Evolutionary conservation across 2,888 invertebrate species (phyloP).

Genomic region (Cyaniris semiargus): DNA sequence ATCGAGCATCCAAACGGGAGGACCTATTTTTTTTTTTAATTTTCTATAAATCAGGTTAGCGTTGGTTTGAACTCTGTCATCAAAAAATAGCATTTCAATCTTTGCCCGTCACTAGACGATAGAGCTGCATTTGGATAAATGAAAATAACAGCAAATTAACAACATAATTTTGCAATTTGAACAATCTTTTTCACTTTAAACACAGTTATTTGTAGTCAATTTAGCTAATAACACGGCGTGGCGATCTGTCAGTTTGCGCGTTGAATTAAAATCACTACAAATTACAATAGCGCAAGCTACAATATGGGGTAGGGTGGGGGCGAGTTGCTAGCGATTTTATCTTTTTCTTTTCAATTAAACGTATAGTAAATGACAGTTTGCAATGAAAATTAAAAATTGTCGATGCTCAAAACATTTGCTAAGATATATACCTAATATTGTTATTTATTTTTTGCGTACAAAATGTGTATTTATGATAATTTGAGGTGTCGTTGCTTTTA

Average conservation of each 20-base stretch:
- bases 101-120: background rate
- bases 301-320: constrained; percentile 24
- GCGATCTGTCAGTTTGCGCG: constrained; percentile 32
- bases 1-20: too few relatives aligned
- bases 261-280: constrained; percentile 32
- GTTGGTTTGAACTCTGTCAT: too few relatives aligned
- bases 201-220: constrained; percentile 25
- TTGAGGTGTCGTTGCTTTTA: too few relatives aligned
- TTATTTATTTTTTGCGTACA: too few relatives aligned
- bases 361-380: background rate
- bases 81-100: background rate
- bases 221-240: constrained; percentile 28
- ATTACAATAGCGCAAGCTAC: constrained; percentile 42
- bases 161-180: background rate
- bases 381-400: background rate
- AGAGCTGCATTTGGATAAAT: background rate
- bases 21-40: too few relatives aligned
- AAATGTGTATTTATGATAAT: too few relatives aligned
- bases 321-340: constrained; percentile 17
- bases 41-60: too few relatives aligned
- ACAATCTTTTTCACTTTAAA: constrained; percentile 31
- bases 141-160: background rate
- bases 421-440: too few relatives aligned
- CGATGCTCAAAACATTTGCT: too few relatives aligned
- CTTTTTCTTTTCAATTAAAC: background rate